Percentiles rank a stretch among this genome's conserved stretches.
These are phyloP conservation scores for Dynastes maya DNA, from an alignment of 2,888 invertebrate genomes.

Conservation along the genomic window DNA sequence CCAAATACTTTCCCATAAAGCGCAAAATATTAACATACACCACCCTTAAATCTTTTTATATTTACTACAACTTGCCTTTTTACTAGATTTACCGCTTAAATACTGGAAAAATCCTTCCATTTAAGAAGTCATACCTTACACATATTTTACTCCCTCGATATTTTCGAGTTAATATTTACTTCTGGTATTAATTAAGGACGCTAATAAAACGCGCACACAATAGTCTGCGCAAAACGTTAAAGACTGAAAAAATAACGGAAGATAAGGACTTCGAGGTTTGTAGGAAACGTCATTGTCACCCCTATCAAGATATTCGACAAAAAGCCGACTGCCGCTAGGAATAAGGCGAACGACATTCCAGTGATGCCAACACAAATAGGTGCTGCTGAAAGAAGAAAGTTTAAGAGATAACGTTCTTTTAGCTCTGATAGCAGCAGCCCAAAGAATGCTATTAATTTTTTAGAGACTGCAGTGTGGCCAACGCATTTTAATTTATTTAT, in stretches of 20 bases:
- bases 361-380: not conserved
- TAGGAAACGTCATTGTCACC: not conserved
- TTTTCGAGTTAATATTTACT: not conserved
- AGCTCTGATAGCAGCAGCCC: not conserved
- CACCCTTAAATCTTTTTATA: too few species aligned
- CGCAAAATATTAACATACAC: too few species aligned
- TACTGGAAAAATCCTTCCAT: too few species aligned
- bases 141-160: too few species aligned
- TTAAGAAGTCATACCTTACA: too few species aligned
- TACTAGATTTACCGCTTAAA: too few species aligned
- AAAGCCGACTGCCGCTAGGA: not conserved
- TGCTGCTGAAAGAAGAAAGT: not conserved
- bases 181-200: constrained; percentile 9
- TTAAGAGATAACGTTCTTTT: not conserved
- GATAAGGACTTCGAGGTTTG: not conserved
- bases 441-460: not conserved
- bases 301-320: not conserved
- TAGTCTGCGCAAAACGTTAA: not conserved
- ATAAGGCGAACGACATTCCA: not conserved
- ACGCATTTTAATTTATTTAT: too few species aligned
- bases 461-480: too few species aligned
- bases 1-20: too few species aligned
- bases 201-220: not conserved
- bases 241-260: not conserved
- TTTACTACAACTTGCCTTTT: too few species aligned